Evolutionary conservation across 2,797 vertebrate genomes (phyloP).

Genomic region (Hipposideros larvatus): DNA sequence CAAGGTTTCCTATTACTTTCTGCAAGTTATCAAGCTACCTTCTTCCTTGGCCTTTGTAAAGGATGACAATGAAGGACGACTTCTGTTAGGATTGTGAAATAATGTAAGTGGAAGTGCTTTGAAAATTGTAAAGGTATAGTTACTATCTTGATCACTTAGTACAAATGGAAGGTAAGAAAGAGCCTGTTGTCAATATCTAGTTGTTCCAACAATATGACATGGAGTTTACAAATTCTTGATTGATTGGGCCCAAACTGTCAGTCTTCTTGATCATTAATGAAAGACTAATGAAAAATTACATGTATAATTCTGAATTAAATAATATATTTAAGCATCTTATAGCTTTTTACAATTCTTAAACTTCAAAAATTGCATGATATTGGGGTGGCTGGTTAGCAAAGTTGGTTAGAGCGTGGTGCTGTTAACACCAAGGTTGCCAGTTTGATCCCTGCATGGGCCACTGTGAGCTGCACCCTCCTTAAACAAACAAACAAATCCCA

Average conservation of each 20-base stretch:
- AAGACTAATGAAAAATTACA: neutral
- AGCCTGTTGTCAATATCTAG: neutral
- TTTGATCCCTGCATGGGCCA: too few relatives aligned
- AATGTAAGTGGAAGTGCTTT: slow-evolving; percentile 40
- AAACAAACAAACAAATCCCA: too few relatives aligned
- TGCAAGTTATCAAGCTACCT: slow-evolving; percentile 13
- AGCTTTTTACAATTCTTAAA: neutral
- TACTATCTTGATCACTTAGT: neutral
- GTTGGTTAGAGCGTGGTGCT: too few relatives aligned
- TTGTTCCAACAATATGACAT: neutral
- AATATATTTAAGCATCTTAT: neutral
- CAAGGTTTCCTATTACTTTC: slow-evolving; percentile 50
- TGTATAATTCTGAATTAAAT: slow-evolving; percentile 31
- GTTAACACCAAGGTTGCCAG: too few relatives aligned
- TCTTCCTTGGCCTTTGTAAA: neutral
- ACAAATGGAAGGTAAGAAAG: slow-evolving; percentile 1
- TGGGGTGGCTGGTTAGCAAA: too few relatives aligned
- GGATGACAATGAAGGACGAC: neutral
- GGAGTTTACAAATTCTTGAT: neutral
- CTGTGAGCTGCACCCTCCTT: too few relatives aligned
- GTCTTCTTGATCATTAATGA: slow-evolving; percentile 36
- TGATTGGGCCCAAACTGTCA: neutral
- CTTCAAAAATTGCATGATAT: neutral
- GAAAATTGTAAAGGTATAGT: neutral
- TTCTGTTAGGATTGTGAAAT: slow-evolving; percentile 3